phyloP scores from a whole-genome alignment of 2,113 vertebrate genomes.

The Romanogobio albipinnatus region DNA sequence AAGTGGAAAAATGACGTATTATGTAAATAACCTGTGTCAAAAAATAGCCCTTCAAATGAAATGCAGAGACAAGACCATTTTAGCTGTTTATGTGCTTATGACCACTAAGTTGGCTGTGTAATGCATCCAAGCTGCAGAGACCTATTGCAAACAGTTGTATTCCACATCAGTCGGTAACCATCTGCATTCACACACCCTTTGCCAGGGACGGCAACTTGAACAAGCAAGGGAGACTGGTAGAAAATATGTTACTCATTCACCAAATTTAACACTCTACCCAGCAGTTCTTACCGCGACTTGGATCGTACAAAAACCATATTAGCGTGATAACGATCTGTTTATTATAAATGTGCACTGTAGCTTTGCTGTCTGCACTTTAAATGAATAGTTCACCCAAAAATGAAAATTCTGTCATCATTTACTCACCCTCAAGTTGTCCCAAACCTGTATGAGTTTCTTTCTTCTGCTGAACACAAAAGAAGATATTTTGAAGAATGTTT shows the following conservation, averaged over 20 bases:
- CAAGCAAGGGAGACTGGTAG: conserved; percentile 29
- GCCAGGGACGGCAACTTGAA: conserved; percentile 31
- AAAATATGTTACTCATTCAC: conserved; percentile 18
- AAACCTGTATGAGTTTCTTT: no score
- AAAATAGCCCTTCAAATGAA: conserved; percentile 25
- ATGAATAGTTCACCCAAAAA: no score
- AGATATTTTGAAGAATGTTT: no score
- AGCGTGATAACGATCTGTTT: no score
- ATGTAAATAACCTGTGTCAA: conserved; percentile 27
- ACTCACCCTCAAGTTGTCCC: no score
- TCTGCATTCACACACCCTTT: conserved; percentile 50
- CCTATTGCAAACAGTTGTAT: conserved; percentile 38
- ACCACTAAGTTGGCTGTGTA: conserved; percentile 9
- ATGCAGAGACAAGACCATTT: conserved; percentile 12
- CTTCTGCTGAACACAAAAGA: no score
- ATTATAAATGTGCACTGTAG: no score
- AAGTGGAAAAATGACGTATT: conserved; percentile 12
- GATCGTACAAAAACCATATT: not conserved
- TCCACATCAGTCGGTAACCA: conserved; percentile 35
- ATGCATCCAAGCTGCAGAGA: conserved; percentile 26
- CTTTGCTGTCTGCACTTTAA: no score
- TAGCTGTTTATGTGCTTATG: conserved; percentile 7
- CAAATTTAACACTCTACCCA: not conserved
- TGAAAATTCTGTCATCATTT: no score
- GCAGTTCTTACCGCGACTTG: not conserved